A percentile compares a stretch with the other conserved stretches of the same genome.
phyloP scores from a whole-genome alignment of 2,797 vertebrate species.

The Tapirus indicus region DNA sequence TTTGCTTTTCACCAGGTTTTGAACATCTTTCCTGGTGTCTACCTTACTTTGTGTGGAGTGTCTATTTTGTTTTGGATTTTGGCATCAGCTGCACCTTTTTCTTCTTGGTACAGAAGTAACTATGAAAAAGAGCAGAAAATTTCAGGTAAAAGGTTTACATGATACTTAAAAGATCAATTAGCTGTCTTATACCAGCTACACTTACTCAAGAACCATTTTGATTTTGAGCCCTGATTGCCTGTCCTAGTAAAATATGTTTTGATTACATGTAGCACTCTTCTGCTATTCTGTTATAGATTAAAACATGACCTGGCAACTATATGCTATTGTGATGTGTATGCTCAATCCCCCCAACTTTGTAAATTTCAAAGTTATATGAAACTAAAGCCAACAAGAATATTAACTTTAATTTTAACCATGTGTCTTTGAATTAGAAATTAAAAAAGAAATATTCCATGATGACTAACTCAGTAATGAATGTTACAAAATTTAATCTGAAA shows the following conservation, averaged over 20 bases:
- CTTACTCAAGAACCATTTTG: constrained; percentile 26
- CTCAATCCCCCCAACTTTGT: constrained; percentile 56
- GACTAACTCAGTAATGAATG: constrained; percentile 56
- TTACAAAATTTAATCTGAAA: constrained; percentile 35
- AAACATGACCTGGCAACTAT: constrained; percentile 70
- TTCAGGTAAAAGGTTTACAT: constrained; percentile 5
- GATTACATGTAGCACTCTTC: constrained; percentile 36
- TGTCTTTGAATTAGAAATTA: constrained; percentile 76
- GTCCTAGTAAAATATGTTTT: constrained; percentile 48
- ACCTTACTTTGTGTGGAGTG: background rate
- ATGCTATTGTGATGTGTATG: constrained; percentile 48
- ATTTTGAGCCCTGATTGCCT: background rate
- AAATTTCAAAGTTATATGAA: constrained; percentile 74
- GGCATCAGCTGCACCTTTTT: background rate
- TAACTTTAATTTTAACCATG: constrained; percentile 82
- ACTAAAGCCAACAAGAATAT: constrained; percentile 75
- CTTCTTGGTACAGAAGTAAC: constrained; percentile 18
- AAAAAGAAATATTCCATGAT: constrained; percentile 45
- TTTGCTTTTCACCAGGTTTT: constrained; percentile 56
- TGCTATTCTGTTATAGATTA: constrained; percentile 60
- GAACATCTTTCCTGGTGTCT: constrained; percentile 25
- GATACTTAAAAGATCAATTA: constrained; percentile 1
- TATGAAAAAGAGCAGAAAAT: background rate
- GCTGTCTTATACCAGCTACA: background rate
- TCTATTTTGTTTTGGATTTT: constrained; percentile 33